A percentile compares a stretch with the other conserved stretches of the same genome.
Conservation (phyloP, 1,140 invertebrate species). For the Sarcophaga bullata region DNA sequence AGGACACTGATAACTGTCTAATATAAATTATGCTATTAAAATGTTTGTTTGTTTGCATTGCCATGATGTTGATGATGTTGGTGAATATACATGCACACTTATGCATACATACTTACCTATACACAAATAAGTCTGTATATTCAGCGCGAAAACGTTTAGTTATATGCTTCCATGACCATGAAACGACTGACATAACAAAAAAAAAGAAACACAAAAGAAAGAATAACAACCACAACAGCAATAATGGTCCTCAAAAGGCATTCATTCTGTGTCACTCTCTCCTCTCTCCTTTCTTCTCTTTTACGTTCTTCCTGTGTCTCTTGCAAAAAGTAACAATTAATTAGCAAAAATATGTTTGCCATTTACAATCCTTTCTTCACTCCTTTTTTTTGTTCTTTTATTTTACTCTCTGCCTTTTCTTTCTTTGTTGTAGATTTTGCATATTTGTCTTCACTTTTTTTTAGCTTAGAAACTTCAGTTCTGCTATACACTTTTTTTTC, state of each 20-base stretch:
- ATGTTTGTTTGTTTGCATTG: not conserved
- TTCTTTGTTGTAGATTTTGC: not conserved
- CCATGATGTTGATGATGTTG: not conserved
- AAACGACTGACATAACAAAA: not conserved
- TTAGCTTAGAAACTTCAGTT: conserved; percentile 33
- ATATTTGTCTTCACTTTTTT: conserved; percentile 38
- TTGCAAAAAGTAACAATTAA: conserved; percentile 41
- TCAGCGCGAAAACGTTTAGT: not conserved
- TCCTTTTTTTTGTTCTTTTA: not conserved
- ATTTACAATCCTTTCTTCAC: conserved; percentile 29
- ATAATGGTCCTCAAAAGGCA: no score
- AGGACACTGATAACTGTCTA: not conserved
- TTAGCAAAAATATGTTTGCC: conserved; percentile 42
- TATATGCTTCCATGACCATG: conserved; percentile 31
- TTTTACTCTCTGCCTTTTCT: not conserved
- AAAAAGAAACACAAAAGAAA: not conserved
- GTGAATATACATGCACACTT: not conserved
- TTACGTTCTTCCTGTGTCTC: not conserved
- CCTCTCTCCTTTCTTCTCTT: no score
- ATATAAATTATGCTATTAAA: not conserved
- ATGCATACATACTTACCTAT: not conserved
- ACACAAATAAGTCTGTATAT: not conserved
- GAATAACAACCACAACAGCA: not conserved
- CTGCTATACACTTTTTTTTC: not conserved
- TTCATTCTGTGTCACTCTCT: no score